Percentiles rank a stretch among this genome's conserved stretches.
Evolutionary conservation across 2,113 vertebrate genomes (phyloP).

Genomic region (Tachysurus vachellii): DNA sequence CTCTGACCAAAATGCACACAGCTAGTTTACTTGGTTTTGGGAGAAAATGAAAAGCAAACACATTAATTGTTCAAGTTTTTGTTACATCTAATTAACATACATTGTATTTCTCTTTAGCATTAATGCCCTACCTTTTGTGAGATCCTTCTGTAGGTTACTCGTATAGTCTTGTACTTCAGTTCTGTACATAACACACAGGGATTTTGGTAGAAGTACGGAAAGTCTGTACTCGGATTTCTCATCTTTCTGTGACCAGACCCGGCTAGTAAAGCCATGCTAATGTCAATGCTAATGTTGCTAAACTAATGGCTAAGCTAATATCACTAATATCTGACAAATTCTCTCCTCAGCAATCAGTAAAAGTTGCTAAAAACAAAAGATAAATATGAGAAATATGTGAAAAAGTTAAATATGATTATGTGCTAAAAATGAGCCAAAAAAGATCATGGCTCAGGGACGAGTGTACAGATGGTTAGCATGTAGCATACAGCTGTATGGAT

Average conservation of each 20-base stretch:
- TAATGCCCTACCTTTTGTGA: not conserved
- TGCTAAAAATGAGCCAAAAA: no score
- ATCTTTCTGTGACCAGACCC: not conserved
- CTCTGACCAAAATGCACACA: not conserved
- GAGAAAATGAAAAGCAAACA: not conserved
- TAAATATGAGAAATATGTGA: no score
- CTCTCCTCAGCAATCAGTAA: no score
- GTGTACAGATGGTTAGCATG: slow-evolving; percentile 5
- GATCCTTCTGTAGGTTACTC: not conserved
- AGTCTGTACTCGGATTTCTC: not conserved
- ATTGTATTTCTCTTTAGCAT: not conserved
- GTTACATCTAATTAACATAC: not conserved
- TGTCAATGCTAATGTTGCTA: not conserved
- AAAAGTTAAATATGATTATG: no score
- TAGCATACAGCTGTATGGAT: not conserved
- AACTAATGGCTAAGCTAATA: no score
- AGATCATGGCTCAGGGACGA: not conserved
- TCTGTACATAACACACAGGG: not conserved
- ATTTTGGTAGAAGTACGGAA: not conserved
- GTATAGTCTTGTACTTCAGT: not conserved
- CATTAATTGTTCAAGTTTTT: not conserved
- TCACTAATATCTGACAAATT: no score
- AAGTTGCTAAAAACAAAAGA: no score
- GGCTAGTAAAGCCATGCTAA: not conserved
- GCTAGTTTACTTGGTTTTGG: no score